Evolutionary conservation across 2,797 vertebrate species (phyloP), one percentile per base, ranked within the genome.

Genomic region (Halcyon leucocephala): DNA sequence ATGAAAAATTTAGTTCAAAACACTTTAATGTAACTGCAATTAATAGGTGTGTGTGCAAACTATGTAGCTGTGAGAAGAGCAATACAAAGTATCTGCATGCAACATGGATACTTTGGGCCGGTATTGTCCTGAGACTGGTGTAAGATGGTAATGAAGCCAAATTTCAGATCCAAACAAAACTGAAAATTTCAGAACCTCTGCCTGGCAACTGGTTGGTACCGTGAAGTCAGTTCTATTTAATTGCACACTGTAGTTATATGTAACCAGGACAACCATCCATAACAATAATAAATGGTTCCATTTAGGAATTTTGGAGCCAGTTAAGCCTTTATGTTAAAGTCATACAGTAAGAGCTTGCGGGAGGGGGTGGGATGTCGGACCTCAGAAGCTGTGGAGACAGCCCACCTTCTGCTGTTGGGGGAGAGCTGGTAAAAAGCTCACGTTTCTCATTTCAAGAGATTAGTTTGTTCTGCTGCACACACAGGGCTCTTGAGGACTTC

Each of bases 271-370:
- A 69, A 87, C 85, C 85, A 87, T 48, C 37, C 70, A 35, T 70
- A 97, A 95, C 89, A 97, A 78, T 22, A 94, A 93, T 73, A 97
- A 97, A 94, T 79, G 72, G 70, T 78, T 95, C 82, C 60, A 86
- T 65, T 93, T 89, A 82, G 54, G 79, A 78, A 19, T 95, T 91
- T 51, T 81, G 86, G 46, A 96, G 90, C 42, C 48, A 89, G 70
- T 90, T 92, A 82, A 92, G 49, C 31, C 31, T 86, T 74, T 82
- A 67, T 66, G 39, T 24, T 77, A 48, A 83, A 93, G 85, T 82
- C 61, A 54, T 44, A 52, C 1, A 5, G 44, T 51, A 81, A 94
- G 64, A 42, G 26, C 25, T 26, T 17, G 49, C 12, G 9, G 26
- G 26, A 15, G 49, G 49, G 26, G 11, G 12, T 39, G n/a, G 22